phyloP scores from a whole-genome alignment of 1,140 invertebrate genomes.

The Macrotrachela quadricornifera region DNA sequence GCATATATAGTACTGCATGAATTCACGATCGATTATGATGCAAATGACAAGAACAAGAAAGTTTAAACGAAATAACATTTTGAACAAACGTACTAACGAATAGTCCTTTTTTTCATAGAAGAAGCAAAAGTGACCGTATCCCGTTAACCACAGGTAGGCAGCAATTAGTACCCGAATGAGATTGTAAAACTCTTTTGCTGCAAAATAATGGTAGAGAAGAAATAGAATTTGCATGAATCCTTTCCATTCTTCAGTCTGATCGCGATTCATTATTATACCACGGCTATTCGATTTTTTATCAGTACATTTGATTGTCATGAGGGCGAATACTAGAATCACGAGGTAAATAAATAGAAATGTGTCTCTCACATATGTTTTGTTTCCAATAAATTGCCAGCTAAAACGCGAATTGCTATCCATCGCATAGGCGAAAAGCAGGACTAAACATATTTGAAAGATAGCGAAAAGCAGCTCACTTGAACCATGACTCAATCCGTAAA shows the following conservation, averaged over 20 bases:
- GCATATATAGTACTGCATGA: constrained; percentile 22
- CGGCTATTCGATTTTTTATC: too few species aligned
- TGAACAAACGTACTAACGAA: constrained; percentile 15
- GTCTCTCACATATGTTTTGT: too few species aligned
- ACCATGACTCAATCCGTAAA: too few species aligned
- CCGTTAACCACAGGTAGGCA: constrained; percentile 20
- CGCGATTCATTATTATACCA: neutral
- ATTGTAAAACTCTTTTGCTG: constrained; percentile 19
- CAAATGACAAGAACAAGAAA: constrained; percentile 16
- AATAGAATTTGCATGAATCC: constrained; percentile 23
- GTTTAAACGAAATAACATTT: constrained; percentile 20
- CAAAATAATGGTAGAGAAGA: constrained; percentile 21
- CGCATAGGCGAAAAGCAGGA: too few species aligned
- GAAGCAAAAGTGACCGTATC: constrained; percentile 21
- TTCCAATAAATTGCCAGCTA: too few species aligned
- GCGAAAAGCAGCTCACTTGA: too few species aligned
- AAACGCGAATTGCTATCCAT: too few species aligned
- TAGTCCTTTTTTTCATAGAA: constrained; percentile 18
- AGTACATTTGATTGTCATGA: too few species aligned
- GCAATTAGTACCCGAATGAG: constrained; percentile 19
- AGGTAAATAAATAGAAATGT: too few species aligned
- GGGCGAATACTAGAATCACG: too few species aligned
- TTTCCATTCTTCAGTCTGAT: constrained; percentile 21
- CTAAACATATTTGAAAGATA: too few species aligned
- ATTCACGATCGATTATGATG: constrained; percentile 14